Conservation (phyloP, 2,888 invertebrate genomes). For the Aporophyla lueneburgensis region DNA sequence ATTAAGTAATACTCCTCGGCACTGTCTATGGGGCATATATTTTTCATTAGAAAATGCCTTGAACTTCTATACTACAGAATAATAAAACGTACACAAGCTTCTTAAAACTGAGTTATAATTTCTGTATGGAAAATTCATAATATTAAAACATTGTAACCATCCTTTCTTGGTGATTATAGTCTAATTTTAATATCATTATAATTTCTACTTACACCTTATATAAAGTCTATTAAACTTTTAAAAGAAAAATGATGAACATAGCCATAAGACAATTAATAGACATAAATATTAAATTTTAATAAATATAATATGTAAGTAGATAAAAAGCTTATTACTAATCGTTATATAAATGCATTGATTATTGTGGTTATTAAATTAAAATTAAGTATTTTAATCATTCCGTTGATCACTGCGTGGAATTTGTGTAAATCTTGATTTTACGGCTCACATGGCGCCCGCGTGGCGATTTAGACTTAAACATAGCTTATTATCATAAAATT, state of each 20-base stretch:
- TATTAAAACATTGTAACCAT: not conserved
- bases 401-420: constrained; percentile 34
- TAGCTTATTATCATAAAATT: constrained; percentile 66
- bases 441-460: constrained; percentile 45
- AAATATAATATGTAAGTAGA: constrained; percentile 34
- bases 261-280: not conserved
- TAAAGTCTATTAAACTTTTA: not conserved
- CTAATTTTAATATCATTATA: not conserved
- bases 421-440: constrained; percentile 32
- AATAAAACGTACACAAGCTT: not conserved
- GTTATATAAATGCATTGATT: constrained; percentile 37
- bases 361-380: constrained; percentile 40
- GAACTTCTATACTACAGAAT: not conserved
- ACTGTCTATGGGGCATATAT: not conserved
- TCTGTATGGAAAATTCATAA: not conserved
- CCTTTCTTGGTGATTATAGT: not conserved
- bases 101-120: not conserved
- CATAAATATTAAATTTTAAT: constrained; percentile 1
- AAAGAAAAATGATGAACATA: not conserved
- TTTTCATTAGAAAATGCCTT: not conserved
- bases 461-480: constrained; percentile 60
- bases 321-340: constrained; percentile 44
- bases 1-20: not conserved
- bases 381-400: constrained; percentile 53
- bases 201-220: not conserved